A percentile compares a stretch with the other conserved stretches of the same genome.
Conservation (phyloP, 92 coral and sea anemone species). For the Galaxea fascicularis region DNA sequence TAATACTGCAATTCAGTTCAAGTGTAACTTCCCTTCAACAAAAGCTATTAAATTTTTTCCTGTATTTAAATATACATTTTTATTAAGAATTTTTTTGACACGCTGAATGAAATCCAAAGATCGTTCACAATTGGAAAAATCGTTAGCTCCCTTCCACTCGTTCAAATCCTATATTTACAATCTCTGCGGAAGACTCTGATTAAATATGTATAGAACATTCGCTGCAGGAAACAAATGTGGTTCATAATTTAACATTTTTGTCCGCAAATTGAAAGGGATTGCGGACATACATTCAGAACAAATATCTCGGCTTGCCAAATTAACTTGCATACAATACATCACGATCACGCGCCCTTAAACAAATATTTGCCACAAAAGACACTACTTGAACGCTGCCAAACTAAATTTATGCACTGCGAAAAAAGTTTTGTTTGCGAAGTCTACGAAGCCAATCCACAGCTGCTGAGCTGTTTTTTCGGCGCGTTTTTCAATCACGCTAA, state of each 20-base stretch:
- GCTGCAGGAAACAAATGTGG: constrained; percentile 42
- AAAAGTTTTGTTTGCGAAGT: constrained; percentile 61
- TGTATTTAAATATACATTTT: constrained; percentile 14
- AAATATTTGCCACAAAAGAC: constrained; percentile 66
- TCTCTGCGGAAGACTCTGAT: constrained; percentile 19
- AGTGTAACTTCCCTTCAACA: constrained; percentile 1
- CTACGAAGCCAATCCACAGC: constrained; percentile 66
- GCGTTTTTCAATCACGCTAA: constrained; percentile 50
- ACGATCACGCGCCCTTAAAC: constrained; percentile 49
- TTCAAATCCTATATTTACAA: constrained; percentile 2
- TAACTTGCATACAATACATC: constrained; percentile 21
- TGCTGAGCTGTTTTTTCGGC: constrained; percentile 75
- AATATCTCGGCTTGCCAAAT: constrained; percentile 28
- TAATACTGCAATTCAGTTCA: constrained; percentile 17
- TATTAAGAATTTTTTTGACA: constrained; percentile 13
- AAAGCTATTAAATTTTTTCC: neutral
- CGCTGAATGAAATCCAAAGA: neutral
- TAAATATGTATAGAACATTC: constrained; percentile 29
- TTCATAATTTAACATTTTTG: constrained; percentile 46
- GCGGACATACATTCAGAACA: constrained; percentile 22
- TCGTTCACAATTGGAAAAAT: neutral
- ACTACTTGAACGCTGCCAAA: constrained; percentile 26
- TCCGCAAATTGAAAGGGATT: constrained; percentile 33
- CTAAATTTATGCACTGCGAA: constrained; percentile 55
- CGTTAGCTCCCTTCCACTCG: neutral